Evolutionary conservation across 2,113 vertebrate species (phyloP).

Genomic region (Corythornis vintsioides): DNA sequence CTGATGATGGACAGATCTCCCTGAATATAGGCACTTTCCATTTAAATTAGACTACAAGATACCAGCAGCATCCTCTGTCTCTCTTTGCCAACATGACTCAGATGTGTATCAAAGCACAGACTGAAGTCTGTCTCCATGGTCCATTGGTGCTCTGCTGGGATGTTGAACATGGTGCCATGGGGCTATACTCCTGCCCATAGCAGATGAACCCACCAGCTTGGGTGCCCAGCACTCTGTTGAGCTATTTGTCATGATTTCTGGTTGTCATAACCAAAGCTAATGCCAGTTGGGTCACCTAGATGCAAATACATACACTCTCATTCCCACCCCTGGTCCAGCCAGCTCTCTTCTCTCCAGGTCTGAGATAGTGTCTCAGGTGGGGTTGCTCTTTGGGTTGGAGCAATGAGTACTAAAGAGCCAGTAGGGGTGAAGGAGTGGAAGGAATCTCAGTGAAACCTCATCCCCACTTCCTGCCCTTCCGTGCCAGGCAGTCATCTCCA

Average conservation of each 20-base stretch:
- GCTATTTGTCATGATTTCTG: neutral
- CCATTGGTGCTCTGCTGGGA: neutral
- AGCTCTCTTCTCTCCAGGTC: neutral
- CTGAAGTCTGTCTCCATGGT: neutral
- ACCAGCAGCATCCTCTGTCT: neutral
- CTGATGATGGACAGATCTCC: neutral
- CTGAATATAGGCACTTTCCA: neutral
- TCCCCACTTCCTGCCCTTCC: neutral
- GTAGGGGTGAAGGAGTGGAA: neutral
- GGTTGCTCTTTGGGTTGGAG: neutral
- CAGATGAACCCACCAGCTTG: neutral
- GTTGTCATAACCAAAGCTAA: neutral
- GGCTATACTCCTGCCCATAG: neutral
- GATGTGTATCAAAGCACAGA: neutral
- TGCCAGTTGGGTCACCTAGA: neutral
- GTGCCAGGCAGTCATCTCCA: neutral
- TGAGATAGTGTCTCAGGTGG: neutral
- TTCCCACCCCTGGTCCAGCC: neutral
- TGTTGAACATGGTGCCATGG: neutral
- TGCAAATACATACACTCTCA: neutral
- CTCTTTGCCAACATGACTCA: neutral
- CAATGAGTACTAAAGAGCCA: neutral
- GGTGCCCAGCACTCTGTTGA: neutral
- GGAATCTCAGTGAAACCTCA: neutral
- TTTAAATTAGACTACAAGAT: neutral